Conservation (phyloP, 2,888 invertebrate genomes). For the Drosophila melanosoma region DNA sequence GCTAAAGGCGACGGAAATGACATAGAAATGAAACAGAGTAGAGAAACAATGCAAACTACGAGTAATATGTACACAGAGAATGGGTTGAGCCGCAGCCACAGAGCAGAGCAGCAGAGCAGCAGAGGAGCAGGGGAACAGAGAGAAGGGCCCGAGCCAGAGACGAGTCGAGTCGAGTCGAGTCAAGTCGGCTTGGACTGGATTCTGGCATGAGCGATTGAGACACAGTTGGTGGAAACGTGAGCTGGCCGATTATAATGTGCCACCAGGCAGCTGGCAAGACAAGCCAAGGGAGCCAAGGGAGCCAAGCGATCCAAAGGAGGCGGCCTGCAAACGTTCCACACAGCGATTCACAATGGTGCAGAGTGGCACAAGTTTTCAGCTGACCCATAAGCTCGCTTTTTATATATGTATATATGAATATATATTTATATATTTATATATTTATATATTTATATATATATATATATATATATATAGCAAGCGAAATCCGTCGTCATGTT, state of each 20-base stretch:
- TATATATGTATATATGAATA: background rate
- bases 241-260: constrained; percentile 15
- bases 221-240: constrained; percentile 31
- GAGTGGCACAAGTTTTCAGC: constrained; percentile 38
- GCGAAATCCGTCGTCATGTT: background rate
- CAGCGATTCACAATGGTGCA: constrained; percentile 44
- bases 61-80: constrained; percentile 37
- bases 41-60: constrained; percentile 66
- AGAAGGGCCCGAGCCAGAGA: background rate
- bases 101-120: background rate
- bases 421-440: too few species aligned
- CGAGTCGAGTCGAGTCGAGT: background rate
- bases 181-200: background rate
- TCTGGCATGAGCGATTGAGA: constrained; percentile 45
- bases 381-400: constrained; percentile 46
- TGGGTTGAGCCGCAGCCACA: constrained; percentile 18
- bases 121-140: background rate
- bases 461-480: background rate
- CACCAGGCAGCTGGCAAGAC: constrained; percentile 8
- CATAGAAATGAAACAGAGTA: constrained; percentile 81
- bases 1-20: constrained; percentile 65
- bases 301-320: background rate
- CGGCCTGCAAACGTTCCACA: constrained; percentile 42
- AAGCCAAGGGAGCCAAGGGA: background rate
- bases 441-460: background rate